Base-by-base conservation (phyloP, 2,113 vertebrate genomes). In the Petrocephalus zakoni region DNA sequence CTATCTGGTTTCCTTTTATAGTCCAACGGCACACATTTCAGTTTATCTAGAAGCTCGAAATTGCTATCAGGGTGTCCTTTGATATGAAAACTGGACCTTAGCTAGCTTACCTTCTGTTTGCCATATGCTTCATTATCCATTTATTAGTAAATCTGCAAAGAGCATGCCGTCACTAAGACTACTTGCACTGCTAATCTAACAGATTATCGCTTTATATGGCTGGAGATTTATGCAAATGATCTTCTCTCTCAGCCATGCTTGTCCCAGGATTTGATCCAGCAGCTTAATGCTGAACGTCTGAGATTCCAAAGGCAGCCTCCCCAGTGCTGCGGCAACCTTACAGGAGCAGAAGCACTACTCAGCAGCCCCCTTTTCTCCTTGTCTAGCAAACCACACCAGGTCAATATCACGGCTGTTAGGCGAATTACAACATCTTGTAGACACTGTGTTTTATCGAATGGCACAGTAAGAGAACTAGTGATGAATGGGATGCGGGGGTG, bases 361-460 rank as follows among this genome's bases (percentile, higher is more conserved):
- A 17, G 51, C 49, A 56, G 13, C 34, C 29, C n/a, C 51, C 84
- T 55, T 86, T 86, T 86, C 49, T 81, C 34, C 51, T 88, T 88
- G 49, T 9, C 21, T 37, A 81, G 17, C 51, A 52, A 81, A 82
- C 21, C 29, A 82, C 25, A 15, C 19, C 68, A 81, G 87, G 68
- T 81, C 72, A 55, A 78, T 68, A 78, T 49, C 29, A 88, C 64
- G 75, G 75, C 25, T 56, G 61, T 52, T 53, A 53, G 19, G 68
- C 19, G 64, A 88, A 53, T 55, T 75, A 88, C 68, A 81, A 25
- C 49, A 47, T 37, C 68, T 75, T 55, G 87, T 75, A 53, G 87
- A 88, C 34, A 68, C 25, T 55, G 72, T 78, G 68, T 75, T 78
- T 81, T 81, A 55, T 51, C 29, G 51, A 88, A 88, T 72, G 11